phyloP scores from a whole-genome alignment of 2,888 invertebrate genomes.

The Ennomos erosarius region DNA sequence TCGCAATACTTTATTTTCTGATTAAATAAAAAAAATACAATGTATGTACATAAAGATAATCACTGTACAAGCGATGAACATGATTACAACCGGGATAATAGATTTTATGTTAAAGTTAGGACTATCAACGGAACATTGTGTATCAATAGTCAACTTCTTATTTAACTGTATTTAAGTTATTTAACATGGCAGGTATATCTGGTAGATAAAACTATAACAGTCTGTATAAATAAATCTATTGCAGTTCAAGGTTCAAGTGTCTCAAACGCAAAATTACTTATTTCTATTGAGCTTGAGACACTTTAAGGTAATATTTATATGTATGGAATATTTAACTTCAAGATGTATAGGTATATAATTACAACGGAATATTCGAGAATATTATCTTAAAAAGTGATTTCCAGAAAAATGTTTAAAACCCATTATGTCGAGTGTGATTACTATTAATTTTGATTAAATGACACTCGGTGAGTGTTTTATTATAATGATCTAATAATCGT shows the following conservation, averaged over 20 bases:
- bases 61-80: slow-evolving; percentile 66
- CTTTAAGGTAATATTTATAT: slow-evolving; percentile 1
- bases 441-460: slow-evolving; percentile 27
- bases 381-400: neutral
- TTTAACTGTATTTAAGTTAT: slow-evolving; percentile 35
- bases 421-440: slow-evolving; percentile 1
- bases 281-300: slow-evolving; percentile 5
- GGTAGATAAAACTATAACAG: slow-evolving; percentile 40
- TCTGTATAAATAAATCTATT: slow-evolving; percentile 36
- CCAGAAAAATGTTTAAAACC: slow-evolving; percentile 3
- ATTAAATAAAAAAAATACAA: slow-evolving; percentile 81
- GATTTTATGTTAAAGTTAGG: slow-evolving; percentile 33
- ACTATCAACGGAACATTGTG: slow-evolving; percentile 15
- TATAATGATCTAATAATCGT: slow-evolving; percentile 47
- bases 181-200: slow-evolving; percentile 35
- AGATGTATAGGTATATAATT: too few relatives aligned
- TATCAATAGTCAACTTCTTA: slow-evolving; percentile 35
- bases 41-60: slow-evolving; percentile 70
- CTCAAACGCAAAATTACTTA: slow-evolving; percentile 1
- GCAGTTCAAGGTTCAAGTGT: slow-evolving; percentile 13
- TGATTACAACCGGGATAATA: slow-evolving; percentile 43
- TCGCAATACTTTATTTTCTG: slow-evolving; percentile 78
- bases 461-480: slow-evolving; percentile 12
- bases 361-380: neutral
- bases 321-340: too few relatives aligned